A percentile compares a stretch with the other conserved stretches of the same genome.
These are phyloP conservation scores for Eumacrocentrus americanus DNA, from an alignment of 2,888 invertebrate species.

Conservation along the genomic window DNA sequence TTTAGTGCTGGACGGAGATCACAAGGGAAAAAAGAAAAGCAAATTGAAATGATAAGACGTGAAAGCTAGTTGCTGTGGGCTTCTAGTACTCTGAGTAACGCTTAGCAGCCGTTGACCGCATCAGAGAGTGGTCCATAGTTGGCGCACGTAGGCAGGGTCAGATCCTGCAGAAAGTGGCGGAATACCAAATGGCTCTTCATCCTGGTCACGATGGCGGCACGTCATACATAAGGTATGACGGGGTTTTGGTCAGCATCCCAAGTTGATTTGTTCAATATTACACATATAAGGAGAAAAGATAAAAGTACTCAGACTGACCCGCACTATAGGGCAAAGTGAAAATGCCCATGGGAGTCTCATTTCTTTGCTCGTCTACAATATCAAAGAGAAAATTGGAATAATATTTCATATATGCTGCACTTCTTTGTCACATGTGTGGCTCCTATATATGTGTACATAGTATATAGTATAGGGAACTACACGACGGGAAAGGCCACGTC, in stretches of 20 bases:
- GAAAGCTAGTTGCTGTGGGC: no score
- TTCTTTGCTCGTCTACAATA: background rate
- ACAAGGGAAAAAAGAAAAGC: no score
- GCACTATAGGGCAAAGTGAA: background rate
- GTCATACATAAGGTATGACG: constrained; percentile 60
- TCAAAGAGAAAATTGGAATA: constrained; percentile 38
- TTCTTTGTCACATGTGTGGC: constrained; percentile 43
- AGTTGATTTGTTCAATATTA: constrained; percentile 28
- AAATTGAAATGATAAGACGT: background rate
- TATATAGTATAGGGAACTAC: background rate
- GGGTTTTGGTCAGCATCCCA: constrained; percentile 35
- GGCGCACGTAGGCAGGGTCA: constrained; percentile 43
- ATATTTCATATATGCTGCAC: constrained; percentile 51
- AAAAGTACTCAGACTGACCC: constrained; percentile 6
- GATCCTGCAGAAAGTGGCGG: constrained; percentile 58
- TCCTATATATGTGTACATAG: background rate
- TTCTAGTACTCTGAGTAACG: no score
- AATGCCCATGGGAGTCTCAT: constrained; percentile 5
- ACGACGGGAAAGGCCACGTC: background rate
- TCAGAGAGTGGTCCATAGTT: constrained; percentile 28
- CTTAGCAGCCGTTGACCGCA: constrained; percentile 15
- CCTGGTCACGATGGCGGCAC: constrained; percentile 46
- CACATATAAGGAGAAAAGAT: constrained; percentile 15
- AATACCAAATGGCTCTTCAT: constrained; percentile 53
- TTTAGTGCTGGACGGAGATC: no score